Conservation (phyloP, 1,140 invertebrate genomes). For the Eupristina koningsbergeri region DNA sequence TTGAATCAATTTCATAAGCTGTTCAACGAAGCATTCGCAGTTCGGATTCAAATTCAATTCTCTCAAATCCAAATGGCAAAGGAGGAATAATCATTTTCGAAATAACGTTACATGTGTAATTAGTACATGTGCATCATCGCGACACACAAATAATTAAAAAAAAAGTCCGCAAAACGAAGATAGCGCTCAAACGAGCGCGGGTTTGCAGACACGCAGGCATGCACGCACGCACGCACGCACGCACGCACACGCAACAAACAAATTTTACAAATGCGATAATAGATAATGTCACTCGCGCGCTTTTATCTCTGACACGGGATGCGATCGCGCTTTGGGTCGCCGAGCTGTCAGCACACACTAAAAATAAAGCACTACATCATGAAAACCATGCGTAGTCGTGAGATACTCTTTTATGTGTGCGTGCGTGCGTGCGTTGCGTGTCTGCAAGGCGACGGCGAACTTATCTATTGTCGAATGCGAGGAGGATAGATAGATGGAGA, state of each 20-base stretch:
- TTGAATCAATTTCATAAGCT: no score
- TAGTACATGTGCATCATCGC: no score
- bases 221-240: no score
- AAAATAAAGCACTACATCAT: conserved; percentile 42
- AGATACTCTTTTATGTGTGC: neutral
- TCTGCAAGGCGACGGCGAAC: neutral
- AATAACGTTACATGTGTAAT: no score
- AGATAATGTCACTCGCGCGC: conserved; percentile 26
- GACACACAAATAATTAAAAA: neutral
- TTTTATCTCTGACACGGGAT: conserved; percentile 38
- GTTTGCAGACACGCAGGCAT: no score
- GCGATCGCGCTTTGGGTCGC: conserved; percentile 10
- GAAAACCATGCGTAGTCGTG: neutral
- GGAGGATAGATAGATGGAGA: no score
- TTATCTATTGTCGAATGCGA: conserved; percentile 43
- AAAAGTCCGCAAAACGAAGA: no score
- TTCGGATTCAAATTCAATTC: no score
- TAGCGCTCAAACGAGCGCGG: no score
- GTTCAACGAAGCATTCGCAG: no score
- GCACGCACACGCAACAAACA: neutral
- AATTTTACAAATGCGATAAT: conserved; percentile 25
- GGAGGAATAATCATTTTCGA: no score
- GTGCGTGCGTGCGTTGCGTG: neutral
- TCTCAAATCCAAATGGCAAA: no score
- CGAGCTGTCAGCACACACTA: neutral